Percentiles rank a stretch among this genome's conserved stretches.
These are phyloP conservation scores for Harlomillsia oculata DNA, from an alignment of 1,140 invertebrate species.

Conservation along the genomic window DNA sequence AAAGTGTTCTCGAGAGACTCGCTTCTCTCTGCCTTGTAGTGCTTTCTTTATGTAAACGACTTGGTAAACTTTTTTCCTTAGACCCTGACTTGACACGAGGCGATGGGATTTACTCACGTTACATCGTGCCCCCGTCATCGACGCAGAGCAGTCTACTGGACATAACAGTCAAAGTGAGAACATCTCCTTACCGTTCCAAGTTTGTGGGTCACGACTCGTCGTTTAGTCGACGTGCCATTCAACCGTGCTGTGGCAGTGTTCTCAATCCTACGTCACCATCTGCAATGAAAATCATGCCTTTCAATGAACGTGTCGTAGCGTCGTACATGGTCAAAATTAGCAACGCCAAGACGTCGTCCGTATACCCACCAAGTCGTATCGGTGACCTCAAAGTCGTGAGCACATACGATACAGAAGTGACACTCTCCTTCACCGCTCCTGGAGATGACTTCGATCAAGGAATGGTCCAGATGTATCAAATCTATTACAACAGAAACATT, in stretches of 20 bases:
- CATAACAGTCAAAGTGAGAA: conserved; percentile 30
- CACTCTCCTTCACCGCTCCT: conserved; percentile 28
- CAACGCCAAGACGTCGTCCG: conserved; percentile 11
- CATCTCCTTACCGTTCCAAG: conserved; percentile 27
- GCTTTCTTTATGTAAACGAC: not conserved
- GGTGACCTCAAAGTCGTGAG: conserved; percentile 26
- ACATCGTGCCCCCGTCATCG: conserved; percentile 44
- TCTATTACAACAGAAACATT: conserved; percentile 17
- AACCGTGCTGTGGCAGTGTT: conserved; percentile 25
- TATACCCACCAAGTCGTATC: conserved; percentile 29
- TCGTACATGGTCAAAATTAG: conserved; percentile 32
- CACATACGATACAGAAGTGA: conserved; percentile 12
- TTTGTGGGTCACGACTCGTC: conserved; percentile 16
- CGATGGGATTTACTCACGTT: conserved; percentile 56
- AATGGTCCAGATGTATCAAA: conserved; percentile 17
- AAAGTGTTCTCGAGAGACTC: not conserved
- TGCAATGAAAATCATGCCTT: conserved; percentile 29
- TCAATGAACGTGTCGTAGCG: conserved; percentile 29
- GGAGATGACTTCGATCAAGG: conserved; percentile 34
- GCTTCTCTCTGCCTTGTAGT: not conserved
- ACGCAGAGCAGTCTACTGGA: conserved; percentile 15
- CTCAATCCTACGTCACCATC: not conserved
- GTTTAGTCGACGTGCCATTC: not conserved
- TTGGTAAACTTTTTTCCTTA: conserved; percentile 34
- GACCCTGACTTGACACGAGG: conserved; percentile 55